Evolutionary conservation across 2,113 vertebrate genomes (phyloP).

Genomic region (Lagopus muta): DNA sequence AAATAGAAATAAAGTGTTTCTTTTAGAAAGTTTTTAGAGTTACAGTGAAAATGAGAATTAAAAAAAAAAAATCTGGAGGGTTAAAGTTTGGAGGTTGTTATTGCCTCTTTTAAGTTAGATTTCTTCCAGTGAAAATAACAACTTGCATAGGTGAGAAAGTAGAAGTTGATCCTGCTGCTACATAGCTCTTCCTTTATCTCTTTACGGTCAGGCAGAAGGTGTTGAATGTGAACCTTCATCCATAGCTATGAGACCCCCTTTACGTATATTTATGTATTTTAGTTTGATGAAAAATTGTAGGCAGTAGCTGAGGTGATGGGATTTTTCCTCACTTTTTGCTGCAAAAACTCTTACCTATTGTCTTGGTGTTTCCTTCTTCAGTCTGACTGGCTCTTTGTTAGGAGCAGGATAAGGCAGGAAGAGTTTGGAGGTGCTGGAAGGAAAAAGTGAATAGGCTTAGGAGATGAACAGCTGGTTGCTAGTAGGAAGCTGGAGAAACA

Average conservation of each 20-base stretch:
- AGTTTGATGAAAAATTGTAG: neutral
- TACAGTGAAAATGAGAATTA: neutral
- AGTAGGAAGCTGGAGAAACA: constrained; percentile 27
- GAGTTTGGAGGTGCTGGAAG: neutral
- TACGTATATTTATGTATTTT: neutral
- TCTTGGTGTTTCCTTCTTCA: neutral
- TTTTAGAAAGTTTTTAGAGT: neutral
- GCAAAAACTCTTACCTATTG: neutral
- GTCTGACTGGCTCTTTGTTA: neutral
- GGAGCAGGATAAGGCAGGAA: neutral
- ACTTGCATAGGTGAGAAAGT: neutral
- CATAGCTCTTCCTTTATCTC: neutral
- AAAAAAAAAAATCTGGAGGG: neutral
- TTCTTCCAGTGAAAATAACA: neutral
- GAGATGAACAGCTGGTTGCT: constrained; percentile 18
- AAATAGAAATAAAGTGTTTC: neutral
- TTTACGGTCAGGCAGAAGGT: neutral
- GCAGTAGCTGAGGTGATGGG: neutral
- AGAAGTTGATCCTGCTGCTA: neutral
- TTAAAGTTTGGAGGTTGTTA: neutral
- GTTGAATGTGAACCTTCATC: neutral
- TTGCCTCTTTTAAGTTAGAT: neutral
- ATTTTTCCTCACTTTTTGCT: neutral
- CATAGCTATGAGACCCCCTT: neutral
- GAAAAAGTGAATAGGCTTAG: neutral